A percentile compares a stretch with the other conserved stretches of the same genome.
phyloP scores from a whole-genome alignment of 2,888 invertebrate species.

The Antheraea assamensis region DNA sequence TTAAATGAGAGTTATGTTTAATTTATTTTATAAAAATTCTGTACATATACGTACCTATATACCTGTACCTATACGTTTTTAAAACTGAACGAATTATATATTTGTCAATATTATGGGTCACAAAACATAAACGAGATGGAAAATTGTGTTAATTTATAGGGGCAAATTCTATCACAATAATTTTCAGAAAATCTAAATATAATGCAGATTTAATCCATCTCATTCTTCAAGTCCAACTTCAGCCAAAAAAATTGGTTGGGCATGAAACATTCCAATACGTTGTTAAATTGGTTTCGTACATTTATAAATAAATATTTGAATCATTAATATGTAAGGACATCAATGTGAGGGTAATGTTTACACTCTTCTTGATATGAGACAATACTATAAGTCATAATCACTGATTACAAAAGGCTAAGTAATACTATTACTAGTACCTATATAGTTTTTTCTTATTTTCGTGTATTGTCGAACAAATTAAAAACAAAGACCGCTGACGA shows the following conservation, averaged over 20 bases:
- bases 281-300: neutral
- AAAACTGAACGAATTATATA: neutral
- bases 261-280: neutral
- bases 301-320: neutral
- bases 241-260: neutral
- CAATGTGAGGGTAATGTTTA: neutral
- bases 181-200: neutral
- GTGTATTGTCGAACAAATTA: neutral
- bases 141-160: neutral
- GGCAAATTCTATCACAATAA: neutral
- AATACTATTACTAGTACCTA: too few species aligned
- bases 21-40: constrained; percentile 13
- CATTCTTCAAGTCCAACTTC: neutral
- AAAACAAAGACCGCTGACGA: neutral
- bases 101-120: neutral
- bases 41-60: too few species aligned
- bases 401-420: too few species aligned
- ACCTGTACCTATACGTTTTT: neutral
- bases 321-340: neutral
- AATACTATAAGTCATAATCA: neutral
- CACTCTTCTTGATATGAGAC: neutral
- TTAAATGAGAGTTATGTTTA: constrained; percentile 19
- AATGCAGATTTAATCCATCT: neutral
- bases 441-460: neutral
- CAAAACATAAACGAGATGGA: too few species aligned